Percentiles rank a stretch among this genome's conserved stretches.
These are phyloP conservation scores for Karalla daura DNA, from an alignment of 2,797 vertebrate species.

Conservation along the genomic window DNA sequence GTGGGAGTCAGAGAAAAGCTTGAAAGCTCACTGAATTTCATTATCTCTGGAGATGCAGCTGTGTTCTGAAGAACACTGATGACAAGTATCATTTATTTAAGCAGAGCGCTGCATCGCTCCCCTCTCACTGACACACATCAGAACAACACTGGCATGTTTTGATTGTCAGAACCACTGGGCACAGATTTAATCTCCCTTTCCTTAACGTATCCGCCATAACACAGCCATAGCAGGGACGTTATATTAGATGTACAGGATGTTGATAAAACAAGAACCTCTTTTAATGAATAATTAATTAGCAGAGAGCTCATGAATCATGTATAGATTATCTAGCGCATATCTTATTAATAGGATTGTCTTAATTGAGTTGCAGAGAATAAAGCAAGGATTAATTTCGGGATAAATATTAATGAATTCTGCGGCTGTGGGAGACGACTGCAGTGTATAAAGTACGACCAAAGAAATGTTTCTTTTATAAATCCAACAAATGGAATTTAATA, in stretches of 20 bases:
- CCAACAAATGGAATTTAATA: constrained; percentile 43
- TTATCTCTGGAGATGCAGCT: constrained; percentile 49
- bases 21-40: constrained; percentile 57
- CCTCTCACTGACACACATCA: constrained; percentile 51
- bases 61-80: constrained; percentile 59
- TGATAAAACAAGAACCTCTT: constrained; percentile 75
- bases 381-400: constrained; percentile 80
- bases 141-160: constrained; percentile 46
- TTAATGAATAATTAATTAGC: constrained; percentile 81
- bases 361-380: constrained; percentile 84
- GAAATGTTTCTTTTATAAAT: constrained; percentile 57
- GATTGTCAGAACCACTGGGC: constrained; percentile 33
- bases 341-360: constrained; percentile 87
- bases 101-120: constrained; percentile 32
- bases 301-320: constrained; percentile 81
- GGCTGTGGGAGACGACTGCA: constrained; percentile 46
- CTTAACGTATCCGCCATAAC: constrained; percentile 20
- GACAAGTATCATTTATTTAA: constrained; percentile 72
- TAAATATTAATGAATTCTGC: constrained; percentile 80
- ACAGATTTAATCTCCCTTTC: constrained; percentile 46
- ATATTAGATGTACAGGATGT: constrained; percentile 67
- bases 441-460: constrained; percentile 48
- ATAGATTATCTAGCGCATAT: constrained; percentile 83
- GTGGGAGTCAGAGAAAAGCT: constrained; percentile 1
- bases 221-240: constrained; percentile 32